Conservation (phyloP, 1,140 invertebrate species). For the Drosophila pachea region DNA sequence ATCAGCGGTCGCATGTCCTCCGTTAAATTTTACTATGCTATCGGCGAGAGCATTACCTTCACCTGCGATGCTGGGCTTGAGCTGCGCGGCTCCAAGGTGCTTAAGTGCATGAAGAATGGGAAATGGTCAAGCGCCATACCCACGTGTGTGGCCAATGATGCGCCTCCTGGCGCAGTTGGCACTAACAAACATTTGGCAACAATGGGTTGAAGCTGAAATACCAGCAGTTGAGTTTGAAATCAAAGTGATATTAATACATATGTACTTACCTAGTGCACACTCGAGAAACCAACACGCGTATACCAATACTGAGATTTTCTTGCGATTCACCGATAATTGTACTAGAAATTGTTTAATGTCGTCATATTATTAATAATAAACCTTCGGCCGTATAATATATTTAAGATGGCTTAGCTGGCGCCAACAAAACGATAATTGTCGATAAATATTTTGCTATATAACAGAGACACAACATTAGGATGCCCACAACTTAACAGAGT, state of each 20-base stretch:
- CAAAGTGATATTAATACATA: slow-evolving; percentile 75
- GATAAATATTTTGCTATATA: not conserved
- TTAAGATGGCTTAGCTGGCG: slow-evolving; percentile 12
- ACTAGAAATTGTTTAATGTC: slow-evolving; percentile 51
- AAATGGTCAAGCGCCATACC: slow-evolving; percentile 92
- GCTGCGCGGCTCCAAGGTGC: slow-evolving; percentile 86
- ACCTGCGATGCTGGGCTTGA: slow-evolving; percentile 88
- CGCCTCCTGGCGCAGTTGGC: slow-evolving; percentile 34
- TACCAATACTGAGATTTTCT: slow-evolving; percentile 51
- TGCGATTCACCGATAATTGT: slow-evolving; percentile 60
- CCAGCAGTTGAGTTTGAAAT: slow-evolving; percentile 49
- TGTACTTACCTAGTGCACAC: slow-evolving; percentile 68
- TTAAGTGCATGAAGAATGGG: slow-evolving; percentile 88
- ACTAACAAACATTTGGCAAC: slow-evolving; percentile 55
- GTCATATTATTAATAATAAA: slow-evolving; percentile 72
- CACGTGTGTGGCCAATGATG: slow-evolving; percentile 80
- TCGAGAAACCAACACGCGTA: slow-evolving; percentile 46
- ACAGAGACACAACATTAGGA: not conserved
- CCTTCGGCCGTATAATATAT: slow-evolving; percentile 49
- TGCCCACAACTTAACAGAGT: not conserved
- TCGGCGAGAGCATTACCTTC: slow-evolving; percentile 91
- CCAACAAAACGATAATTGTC: slow-evolving; percentile 6
- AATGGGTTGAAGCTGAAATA: slow-evolving; percentile 52
- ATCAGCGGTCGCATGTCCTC: slow-evolving; percentile 90
- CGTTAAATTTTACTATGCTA: slow-evolving; percentile 92